Evolutionary conservation across 1,140 invertebrate species (phyloP), one percentile per base, ranked within the genome.

Genomic region (Linepithema humile): DNA sequence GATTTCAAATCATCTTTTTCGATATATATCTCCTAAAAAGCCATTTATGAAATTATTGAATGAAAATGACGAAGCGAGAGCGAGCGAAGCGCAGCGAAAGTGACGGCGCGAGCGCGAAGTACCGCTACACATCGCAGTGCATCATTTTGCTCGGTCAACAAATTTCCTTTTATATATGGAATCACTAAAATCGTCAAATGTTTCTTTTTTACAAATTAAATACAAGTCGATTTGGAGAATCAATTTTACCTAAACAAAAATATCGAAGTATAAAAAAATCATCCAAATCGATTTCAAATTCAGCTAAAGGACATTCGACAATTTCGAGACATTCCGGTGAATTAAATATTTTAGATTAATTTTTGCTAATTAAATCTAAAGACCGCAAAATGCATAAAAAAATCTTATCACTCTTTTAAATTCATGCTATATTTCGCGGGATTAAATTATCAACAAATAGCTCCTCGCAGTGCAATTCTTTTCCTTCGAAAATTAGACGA

Each of bases 51-150:
- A 35, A 55, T 10, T 10, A 55, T 20, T 74, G 78, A 82, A 82
- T 82, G 69, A 7, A 20, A 82, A 82, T 74, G 40, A 53, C 26
- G 67, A 85, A 15, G 62, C 43, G 83, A 65, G 59, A 85, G 64
- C 50, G 82, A 70, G 40, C 43, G 60, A 26, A 40, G 6, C 23
- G 57, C 64, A 78, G 85, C 87, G 88, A 89, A 88, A 89, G 87
- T 84, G 82, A 85, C 35, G n/a, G 65, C 35, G 48, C 45, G 29
- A 64, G 32, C 23, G 74, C 55, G 26, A 85, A 86, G 82, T 80
- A 84, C 84, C 77, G 85, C 59, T 53, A 59, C 45, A 62, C 67
- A 62, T 80, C 45, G 55, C 32, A 59, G 82, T n/a, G 64, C 86
- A 86, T 89, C 89, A 83, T 82, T 82, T 85, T 26, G 45, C n/a